Base-by-base conservation (phyloP, 2,888 invertebrate genomes). In the Acrobasis repandana region DNA sequence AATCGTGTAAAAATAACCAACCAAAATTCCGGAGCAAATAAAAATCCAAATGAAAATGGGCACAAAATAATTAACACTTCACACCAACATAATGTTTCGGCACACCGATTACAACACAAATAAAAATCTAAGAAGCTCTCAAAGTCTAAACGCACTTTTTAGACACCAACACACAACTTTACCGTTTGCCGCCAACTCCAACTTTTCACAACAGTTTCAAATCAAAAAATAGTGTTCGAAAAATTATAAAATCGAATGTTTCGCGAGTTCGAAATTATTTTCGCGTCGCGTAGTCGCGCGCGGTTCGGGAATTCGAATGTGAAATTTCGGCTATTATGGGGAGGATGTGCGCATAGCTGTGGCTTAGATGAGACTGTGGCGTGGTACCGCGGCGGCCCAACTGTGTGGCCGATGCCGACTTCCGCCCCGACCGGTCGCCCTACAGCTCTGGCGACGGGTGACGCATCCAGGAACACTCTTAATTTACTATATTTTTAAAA, bases 351-450 rank as follows among this genome's bases (percentile, higher is more conserved):
- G 84, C 92, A 90, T 91, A 90, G 90, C 92, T 86, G 86, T 83
- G 87, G 92, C 86, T 91, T 90, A 90, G 88, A 90, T 86, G 90
- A 90, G 92, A 92, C 92, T 92, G 92, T 91, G 88, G 83, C 85
- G 82, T 76, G 83, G 79, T 83, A 77, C 83, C 83, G 87, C 86
- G 83, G 76, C 86, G 82, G 78, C 79, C 85, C 85, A 83, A 83
- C 85, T 81, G 86, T 85, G 85, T 85, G 83, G 83, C 87, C 87
- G 77, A 72, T 75, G 81, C 77, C 87, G 89, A 91, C 91, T 90
- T 89, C 89, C 91, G 91, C 90, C 89, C 90, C 91, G 88, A 92
- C 90, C 88, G 85, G 90, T 91, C 89, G 91, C 89, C 89, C 90
- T 84, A 91, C 90, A 79, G 80, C 85, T 90, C 88, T 70, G 74